These are phyloP conservation scores for Leptinotarsa rubiginosa DNA, from an alignment of 2,888 invertebrate genomes.

Conservation along the genomic window DNA sequence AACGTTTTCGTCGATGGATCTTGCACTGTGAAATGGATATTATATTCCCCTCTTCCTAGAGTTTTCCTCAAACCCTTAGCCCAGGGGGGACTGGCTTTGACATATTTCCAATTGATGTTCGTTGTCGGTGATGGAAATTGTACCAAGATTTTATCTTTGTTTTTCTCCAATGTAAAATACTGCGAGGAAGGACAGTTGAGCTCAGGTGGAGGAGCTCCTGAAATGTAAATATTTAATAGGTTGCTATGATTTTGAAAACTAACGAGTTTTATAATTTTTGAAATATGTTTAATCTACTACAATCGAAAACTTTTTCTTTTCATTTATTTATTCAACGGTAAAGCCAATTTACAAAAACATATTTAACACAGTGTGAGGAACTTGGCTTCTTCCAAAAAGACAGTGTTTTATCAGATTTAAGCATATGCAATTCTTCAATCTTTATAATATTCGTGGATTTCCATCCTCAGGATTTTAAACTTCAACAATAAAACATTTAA, in stretches of 20 bases:
- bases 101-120: constrained; percentile 70
- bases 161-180: constrained; percentile 49
- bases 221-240: background rate
- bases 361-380: too few relatives aligned
- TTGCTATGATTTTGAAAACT: too few relatives aligned
- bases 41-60: constrained; percentile 66
- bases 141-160: constrained; percentile 39
- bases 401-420: too few relatives aligned
- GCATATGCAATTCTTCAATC: too few relatives aligned
- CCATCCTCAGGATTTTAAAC: too few relatives aligned
- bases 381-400: too few relatives aligned
- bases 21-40: constrained; percentile 68
- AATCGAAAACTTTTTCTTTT: too few relatives aligned
- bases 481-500: background rate
- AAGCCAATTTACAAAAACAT: too few relatives aligned
- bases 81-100: constrained; percentile 68
- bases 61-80: constrained; percentile 67
- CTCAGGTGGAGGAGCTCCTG: constrained; percentile 32
- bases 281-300: too few relatives aligned
- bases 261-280: too few relatives aligned
- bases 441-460: too few relatives aligned
- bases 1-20: constrained; percentile 67
- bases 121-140: constrained; percentile 61
- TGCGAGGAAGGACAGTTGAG: constrained; percentile 69
- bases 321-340: too few relatives aligned